Conservation (phyloP, 2,888 invertebrate genomes). For the Epicampocera succincta region DNA sequence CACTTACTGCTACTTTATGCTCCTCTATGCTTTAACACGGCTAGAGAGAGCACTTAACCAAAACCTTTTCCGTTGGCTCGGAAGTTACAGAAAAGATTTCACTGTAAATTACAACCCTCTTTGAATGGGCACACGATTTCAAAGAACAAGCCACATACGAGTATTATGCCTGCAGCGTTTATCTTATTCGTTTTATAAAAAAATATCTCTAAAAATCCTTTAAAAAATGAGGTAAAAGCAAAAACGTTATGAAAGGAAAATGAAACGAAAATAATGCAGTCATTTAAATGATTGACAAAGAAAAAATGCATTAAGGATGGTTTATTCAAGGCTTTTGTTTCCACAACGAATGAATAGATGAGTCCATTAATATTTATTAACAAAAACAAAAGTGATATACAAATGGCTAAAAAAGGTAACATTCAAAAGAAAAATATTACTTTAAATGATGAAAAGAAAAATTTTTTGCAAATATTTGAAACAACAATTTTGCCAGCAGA, state of each 20-base stretch:
- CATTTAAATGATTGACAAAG: conserved; percentile 54
- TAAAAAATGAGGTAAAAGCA: conserved; percentile 21
- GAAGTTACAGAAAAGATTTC: too few species aligned
- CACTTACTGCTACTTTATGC: too few species aligned
- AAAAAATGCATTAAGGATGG: conserved; percentile 55
- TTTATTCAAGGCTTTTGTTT: conserved; percentile 42
- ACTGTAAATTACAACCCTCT: too few species aligned
- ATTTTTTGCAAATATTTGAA: too few species aligned
- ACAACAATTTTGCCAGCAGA: too few species aligned
- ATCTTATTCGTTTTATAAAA: background rate
- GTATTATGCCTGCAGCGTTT: conserved; percentile 6
- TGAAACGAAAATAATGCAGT: conserved; percentile 53
- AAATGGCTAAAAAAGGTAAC: conserved; percentile 14
- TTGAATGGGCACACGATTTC: background rate
- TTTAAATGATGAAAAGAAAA: too few species aligned
- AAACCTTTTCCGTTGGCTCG: too few species aligned
- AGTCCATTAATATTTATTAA: conserved; percentile 60
- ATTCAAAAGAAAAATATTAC: background rate
- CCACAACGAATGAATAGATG: conserved; percentile 33
- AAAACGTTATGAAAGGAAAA: conserved; percentile 39
- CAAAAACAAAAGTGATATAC: conserved; percentile 33
- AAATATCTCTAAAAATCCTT: background rate
- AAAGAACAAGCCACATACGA: background rate
- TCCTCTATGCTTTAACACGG: too few species aligned
- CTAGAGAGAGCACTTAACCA: too few species aligned